Evolutionary conservation across 2,113 vertebrate genomes (phyloP).

Genomic region (pig (Sus scrofa)): DNA sequence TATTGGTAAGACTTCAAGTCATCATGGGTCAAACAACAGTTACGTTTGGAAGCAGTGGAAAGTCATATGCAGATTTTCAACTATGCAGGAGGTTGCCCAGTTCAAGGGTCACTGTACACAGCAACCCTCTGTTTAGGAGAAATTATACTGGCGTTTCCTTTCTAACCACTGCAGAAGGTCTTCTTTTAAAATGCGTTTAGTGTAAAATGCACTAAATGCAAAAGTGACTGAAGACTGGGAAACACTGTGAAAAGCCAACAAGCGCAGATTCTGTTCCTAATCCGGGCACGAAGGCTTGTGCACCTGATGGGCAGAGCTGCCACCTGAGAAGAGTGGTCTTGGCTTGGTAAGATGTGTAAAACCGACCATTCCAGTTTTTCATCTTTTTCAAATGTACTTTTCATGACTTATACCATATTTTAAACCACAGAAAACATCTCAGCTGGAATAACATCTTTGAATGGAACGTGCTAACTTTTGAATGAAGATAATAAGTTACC

Average conservation of each 20-base stretch:
- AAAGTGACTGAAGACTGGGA: background rate
- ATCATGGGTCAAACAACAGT: background rate
- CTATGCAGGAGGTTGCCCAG: background rate
- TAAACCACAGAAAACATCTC: background rate
- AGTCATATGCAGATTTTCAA: background rate
- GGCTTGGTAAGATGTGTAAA: background rate
- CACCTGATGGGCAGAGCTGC: accelerated
- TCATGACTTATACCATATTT: background rate
- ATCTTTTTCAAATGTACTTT: background rate
- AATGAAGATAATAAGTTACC: background rate
- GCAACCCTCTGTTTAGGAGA: background rate
- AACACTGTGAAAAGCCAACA: background rate
- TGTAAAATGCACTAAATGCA: background rate
- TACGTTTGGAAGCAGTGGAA: background rate
- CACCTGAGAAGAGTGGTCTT: background rate
- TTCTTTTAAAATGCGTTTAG: background rate
- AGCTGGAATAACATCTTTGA: background rate
- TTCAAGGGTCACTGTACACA: background rate
- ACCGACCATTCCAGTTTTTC: background rate
- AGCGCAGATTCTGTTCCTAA: background rate
- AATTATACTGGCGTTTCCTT: background rate
- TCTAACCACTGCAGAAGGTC: background rate
- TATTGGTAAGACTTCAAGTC: background rate
- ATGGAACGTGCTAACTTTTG: background rate
- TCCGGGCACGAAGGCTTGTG: background rate